A percentile compares a stretch with the other conserved stretches of the same genome.
Conservation (phyloP, 2,113 vertebrate genomes). For the Heterocephalus glaber region DNA sequence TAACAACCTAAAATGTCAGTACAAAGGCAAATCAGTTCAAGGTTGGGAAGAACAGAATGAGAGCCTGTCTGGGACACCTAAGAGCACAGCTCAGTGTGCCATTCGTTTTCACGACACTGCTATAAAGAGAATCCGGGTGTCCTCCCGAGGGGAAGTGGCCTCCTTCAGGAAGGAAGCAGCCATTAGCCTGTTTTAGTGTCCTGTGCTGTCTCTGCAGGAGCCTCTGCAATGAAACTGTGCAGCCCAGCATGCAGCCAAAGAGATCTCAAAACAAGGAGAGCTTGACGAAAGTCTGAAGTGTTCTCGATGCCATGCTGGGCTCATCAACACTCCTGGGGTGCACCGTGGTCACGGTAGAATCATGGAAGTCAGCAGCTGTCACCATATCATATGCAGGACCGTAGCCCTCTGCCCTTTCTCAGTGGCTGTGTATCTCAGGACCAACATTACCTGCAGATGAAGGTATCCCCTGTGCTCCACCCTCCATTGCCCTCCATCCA, state of each 20-base stretch:
- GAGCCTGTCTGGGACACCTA: fast-evolving
- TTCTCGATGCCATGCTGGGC: fast-evolving
- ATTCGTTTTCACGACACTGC: fast-evolving
- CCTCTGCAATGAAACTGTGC: background rate
- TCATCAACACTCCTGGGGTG: background rate
- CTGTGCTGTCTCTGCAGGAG: background rate
- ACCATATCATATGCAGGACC: fast-evolving
- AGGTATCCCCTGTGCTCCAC: background rate
- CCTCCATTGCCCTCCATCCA: background rate
- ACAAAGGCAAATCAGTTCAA: background rate
- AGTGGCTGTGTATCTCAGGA: background rate
- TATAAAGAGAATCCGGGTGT: background rate
- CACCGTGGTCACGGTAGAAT: background rate
- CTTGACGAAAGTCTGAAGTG: background rate
- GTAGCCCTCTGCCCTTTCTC: background rate
- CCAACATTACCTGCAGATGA: background rate
- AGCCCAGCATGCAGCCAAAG: background rate
- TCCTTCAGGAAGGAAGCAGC: background rate
- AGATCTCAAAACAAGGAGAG: background rate
- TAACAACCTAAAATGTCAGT: background rate
- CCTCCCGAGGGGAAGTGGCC: conserved; percentile 5
- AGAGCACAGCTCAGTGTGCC: fast-evolving
- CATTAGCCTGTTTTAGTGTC: conserved; percentile 11
- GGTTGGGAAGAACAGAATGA: background rate
- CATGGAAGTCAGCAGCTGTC: background rate